A percentile compares a stretch with the other conserved stretches of the same genome.
Evolutionary conservation across 2,888 invertebrate species (phyloP).

Genomic region (Caenorhabditis zanzibari): DNA sequence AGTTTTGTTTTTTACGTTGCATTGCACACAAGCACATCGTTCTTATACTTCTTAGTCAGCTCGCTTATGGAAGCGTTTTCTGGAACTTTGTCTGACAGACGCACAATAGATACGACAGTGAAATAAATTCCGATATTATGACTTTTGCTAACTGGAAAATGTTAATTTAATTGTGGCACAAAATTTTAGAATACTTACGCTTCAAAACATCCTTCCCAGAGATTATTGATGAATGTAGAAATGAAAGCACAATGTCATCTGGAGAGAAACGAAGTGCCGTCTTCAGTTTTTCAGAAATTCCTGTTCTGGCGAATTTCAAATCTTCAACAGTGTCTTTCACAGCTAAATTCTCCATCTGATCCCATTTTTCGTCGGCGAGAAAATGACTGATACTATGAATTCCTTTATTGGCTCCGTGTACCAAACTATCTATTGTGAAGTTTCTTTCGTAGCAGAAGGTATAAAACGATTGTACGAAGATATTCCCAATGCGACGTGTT

Average conservation of each 20-base stretch:
- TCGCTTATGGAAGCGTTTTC: conserved; percentile 49
- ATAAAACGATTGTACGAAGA: conserved; percentile 65
- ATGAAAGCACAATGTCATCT: conserved; percentile 70
- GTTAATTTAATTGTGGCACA: background rate
- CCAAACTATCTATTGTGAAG: conserved; percentile 68
- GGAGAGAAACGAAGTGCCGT: conserved; percentile 50
- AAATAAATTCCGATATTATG: conserved; percentile 72
- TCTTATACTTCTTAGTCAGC: conserved; percentile 61
- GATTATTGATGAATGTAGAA: conserved; percentile 69
- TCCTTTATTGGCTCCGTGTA: conserved; percentile 70
- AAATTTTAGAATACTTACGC: conserved; percentile 46
- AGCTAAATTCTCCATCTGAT: conserved; percentile 58
- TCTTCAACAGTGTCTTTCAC: conserved; percentile 55
- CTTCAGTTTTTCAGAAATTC: conserved; percentile 33
- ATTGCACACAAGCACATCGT: conserved; percentile 65
- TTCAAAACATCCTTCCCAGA: conserved; percentile 71
- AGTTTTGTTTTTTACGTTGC: conserved; percentile 60
- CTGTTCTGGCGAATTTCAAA: conserved; percentile 31
- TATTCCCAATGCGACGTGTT: conserved; percentile 54
- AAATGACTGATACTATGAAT: conserved; percentile 47
- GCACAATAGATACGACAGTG: conserved; percentile 69
- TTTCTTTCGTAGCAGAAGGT: conserved; percentile 64
- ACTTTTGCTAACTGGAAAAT: conserved; percentile 59
- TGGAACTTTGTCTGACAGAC: conserved; percentile 63
- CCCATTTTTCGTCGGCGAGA: conserved; percentile 56